Evolutionary conservation across 2,113 vertebrate species (phyloP).

Genomic region (Agapornis roseicollis): DNA sequence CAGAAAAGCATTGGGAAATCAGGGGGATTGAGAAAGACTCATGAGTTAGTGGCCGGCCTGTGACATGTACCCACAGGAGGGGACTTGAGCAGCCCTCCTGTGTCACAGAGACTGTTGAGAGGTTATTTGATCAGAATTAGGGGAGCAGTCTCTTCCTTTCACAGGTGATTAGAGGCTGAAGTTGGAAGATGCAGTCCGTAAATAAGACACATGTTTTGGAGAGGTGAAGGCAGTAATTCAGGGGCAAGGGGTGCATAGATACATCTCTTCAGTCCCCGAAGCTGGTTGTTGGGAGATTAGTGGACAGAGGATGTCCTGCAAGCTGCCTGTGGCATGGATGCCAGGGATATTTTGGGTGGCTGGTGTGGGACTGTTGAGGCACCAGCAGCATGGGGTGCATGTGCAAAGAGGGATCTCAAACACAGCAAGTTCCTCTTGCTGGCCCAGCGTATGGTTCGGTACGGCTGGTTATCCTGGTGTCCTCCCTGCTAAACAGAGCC

Average conservation of each 20-base stretch:
- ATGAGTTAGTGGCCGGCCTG: rapidly evolving
- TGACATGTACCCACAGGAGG: background rate
- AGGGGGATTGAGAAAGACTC: background rate
- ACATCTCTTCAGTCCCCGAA: rapidly evolving
- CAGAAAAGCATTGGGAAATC: background rate
- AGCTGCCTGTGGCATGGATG: background rate
- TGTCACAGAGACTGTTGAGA: rapidly evolving
- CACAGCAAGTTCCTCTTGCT: background rate
- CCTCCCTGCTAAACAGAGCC: background rate
- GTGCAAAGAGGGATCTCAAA: background rate
- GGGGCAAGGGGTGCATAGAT: rapidly evolving
- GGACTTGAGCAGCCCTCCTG: background rate
- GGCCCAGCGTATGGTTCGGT: rapidly evolving
- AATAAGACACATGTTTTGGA: rapidly evolving
- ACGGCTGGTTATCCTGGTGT: rapidly evolving
- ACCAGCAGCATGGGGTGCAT: background rate
- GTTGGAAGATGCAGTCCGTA: background rate
- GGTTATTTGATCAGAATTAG: background rate
- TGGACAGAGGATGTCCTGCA: background rate
- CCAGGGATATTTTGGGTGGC: background rate
- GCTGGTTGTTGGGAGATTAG: background rate
- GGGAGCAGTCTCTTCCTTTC: background rate
- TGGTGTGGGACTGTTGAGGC: background rate
- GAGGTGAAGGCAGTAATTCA: background rate
- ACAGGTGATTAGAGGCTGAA: background rate